A percentile compares a stretch with the other conserved stretches of the same genome.
phyloP scores from a whole-genome alignment of 2,888 invertebrate species.

The Lycia hirtaria region DNA sequence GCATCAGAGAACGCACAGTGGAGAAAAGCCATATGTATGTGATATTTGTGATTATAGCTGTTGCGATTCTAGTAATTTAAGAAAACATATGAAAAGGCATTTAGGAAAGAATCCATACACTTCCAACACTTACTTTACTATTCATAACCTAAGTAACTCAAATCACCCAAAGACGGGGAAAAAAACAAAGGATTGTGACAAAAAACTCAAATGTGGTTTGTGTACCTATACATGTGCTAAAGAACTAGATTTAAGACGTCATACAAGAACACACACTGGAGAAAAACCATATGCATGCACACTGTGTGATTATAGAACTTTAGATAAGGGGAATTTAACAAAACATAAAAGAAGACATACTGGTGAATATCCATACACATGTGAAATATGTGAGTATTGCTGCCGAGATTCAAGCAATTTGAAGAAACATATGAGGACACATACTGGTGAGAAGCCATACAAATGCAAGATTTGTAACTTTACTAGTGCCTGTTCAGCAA shows the following conservation, averaged over 20 bases:
- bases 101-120: neutral
- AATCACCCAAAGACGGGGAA: neutral
- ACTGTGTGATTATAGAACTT: conserved; percentile 16
- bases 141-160: neutral
- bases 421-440: conserved; percentile 25
- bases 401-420: conserved; percentile 26
- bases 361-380: conserved; percentile 21
- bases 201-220: conserved; percentile 4
- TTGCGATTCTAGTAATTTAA: conserved; percentile 19
- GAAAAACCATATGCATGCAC: conserved; percentile 19
- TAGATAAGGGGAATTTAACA: conserved; percentile 23
- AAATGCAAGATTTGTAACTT: conserved; percentile 11
- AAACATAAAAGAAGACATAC: conserved; percentile 24
- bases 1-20: conserved; percentile 14
- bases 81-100: conserved; percentile 18
- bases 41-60: conserved; percentile 7
- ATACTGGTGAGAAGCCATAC: conserved; percentile 18
- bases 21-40: conserved; percentile 18
- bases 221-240: conserved; percentile 18
- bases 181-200: neutral
- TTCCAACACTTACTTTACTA: neutral
- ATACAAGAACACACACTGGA: conserved; percentile 18
- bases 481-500: conserved; percentile 20
- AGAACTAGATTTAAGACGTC: conserved; percentile 20
- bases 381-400: conserved; percentile 16